Percentiles rank a stretch among this genome's conserved stretches.
phyloP scores from a whole-genome alignment of 1,140 invertebrate species.

The Drosophila mauritiana region DNA sequence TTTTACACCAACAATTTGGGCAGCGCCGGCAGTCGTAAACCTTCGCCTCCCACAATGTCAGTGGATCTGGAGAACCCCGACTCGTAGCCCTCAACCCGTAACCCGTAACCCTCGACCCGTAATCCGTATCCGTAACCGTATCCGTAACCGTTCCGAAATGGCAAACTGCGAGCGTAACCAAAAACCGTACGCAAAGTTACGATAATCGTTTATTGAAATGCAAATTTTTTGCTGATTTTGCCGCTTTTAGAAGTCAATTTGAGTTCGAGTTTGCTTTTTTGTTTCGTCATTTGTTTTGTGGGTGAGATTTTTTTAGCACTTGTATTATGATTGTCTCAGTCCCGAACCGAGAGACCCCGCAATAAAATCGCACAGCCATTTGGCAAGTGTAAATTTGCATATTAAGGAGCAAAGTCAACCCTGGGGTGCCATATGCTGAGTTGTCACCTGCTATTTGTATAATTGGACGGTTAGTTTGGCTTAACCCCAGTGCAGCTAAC shows the following conservation, averaged over 20 bases:
- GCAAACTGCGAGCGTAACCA: constrained; percentile 60
- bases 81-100: constrained; percentile 19
- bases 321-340: constrained; percentile 50
- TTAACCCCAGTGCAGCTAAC: constrained; percentile 13
- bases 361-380: constrained; percentile 62
- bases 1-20: constrained; percentile 78
- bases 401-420: constrained; percentile 49
- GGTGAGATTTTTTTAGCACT: constrained; percentile 34
- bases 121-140: constrained; percentile 48
- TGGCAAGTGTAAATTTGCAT: constrained; percentile 66
- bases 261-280: constrained; percentile 49
- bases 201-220: constrained; percentile 83
- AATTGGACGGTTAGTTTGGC: constrained; percentile 37
- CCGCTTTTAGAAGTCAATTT: constrained; percentile 82
- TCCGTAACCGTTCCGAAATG: constrained; percentile 33
- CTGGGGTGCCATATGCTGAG: neutral
- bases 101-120: constrained; percentile 48
- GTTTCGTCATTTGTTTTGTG: constrained; percentile 35
- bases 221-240: constrained; percentile 83
- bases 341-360: constrained; percentile 5
- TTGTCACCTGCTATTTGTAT: constrained; percentile 40
- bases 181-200: constrained; percentile 81
- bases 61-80: constrained; percentile 7
- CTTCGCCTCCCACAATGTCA: constrained; percentile 18
- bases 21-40: constrained; percentile 64